Evolutionary conservation across 1,140 invertebrate species (phyloP).

Genomic region (Anthonomus grandis): DNA sequence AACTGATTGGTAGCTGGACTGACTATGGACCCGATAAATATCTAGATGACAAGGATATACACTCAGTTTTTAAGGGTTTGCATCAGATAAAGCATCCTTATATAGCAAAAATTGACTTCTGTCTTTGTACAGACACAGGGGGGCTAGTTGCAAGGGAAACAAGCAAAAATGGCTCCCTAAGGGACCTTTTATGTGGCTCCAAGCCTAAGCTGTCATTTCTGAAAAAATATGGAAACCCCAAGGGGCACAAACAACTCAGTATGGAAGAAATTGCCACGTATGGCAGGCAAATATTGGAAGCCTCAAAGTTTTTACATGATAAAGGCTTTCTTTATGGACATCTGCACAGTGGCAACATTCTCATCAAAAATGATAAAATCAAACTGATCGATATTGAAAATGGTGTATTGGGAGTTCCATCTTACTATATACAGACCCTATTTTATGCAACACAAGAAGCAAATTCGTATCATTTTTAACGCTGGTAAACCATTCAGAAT

Average conservation of each 20-base stretch:
- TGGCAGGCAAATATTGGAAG: constrained; percentile 72
- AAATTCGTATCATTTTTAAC: too few relatives aligned
- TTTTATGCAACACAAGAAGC: constrained; percentile 75
- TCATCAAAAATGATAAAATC: constrained; percentile 69
- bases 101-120: constrained; percentile 71
- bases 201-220: constrained; percentile 77
- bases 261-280: constrained; percentile 70
- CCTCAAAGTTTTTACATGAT: constrained; percentile 78
- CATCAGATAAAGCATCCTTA: constrained; percentile 71
- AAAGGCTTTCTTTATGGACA: constrained; percentile 82
- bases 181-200: constrained; percentile 72
- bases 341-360: constrained; percentile 81
- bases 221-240: constrained; percentile 83
- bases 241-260: constrained; percentile 67
- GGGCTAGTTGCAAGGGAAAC: constrained; percentile 73
- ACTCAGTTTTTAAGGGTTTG: constrained; percentile 68
- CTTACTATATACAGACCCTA: constrained; percentile 76
- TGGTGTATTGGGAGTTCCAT: constrained; percentile 74
- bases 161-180: constrained; percentile 69
- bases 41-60: constrained; percentile 75
- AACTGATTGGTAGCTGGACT: constrained; percentile 74
- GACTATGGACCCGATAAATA: constrained; percentile 83
- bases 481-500: too few relatives aligned
- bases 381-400: constrained; percentile 83
- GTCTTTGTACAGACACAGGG: constrained; percentile 75